phyloP scores from a whole-genome alignment of 2,113 vertebrate genomes.

The Ptyas mucosa region DNA sequence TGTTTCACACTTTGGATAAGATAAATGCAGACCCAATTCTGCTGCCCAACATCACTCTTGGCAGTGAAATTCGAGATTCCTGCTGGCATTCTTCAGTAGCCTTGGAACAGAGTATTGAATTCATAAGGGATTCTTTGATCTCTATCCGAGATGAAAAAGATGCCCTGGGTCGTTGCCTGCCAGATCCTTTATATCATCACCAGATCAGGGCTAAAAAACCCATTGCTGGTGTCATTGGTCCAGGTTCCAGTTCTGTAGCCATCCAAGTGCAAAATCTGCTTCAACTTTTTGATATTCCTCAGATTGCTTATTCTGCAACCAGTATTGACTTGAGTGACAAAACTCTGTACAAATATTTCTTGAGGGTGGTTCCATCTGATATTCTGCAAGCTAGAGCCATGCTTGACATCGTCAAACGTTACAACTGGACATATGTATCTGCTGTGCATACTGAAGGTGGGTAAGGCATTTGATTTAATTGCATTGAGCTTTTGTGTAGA shows the following conservation, averaged over 20 bases:
- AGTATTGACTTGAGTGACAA: conserved; percentile 98
- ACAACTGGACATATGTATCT: conserved; percentile 99
- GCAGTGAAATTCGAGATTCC: conserved; percentile 97
- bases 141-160: conserved; percentile 94
- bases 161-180: conserved; percentile 85
- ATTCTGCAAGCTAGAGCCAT: conserved; percentile 94
- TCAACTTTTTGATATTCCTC: conserved; percentile 97
- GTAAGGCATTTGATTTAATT: conserved; percentile 42
- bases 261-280: conserved; percentile 98
- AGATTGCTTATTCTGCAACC: conserved; percentile 97
- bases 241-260: conserved; percentile 97
- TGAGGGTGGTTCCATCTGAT: conserved; percentile 95
- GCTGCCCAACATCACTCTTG: conserved; percentile 94
- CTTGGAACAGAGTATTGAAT: conserved; percentile 98
- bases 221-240: conserved; percentile 95
- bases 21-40: conserved; percentile 89
- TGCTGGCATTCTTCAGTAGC: conserved; percentile 99
- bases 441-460: conserved; percentile 98
- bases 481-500: not conserved
- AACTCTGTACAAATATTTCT: conserved; percentile 95
- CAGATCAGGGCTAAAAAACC: conserved; percentile 85
- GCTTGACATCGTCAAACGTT: conserved; percentile 94
- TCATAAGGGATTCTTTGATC: conserved; percentile 96
- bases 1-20: conserved; percentile 97
- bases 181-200: conserved; percentile 80